These are phyloP conservation scores for Oligia fasciuncula DNA, from an alignment of 2,888 invertebrate species.

Conservation along the genomic window DNA sequence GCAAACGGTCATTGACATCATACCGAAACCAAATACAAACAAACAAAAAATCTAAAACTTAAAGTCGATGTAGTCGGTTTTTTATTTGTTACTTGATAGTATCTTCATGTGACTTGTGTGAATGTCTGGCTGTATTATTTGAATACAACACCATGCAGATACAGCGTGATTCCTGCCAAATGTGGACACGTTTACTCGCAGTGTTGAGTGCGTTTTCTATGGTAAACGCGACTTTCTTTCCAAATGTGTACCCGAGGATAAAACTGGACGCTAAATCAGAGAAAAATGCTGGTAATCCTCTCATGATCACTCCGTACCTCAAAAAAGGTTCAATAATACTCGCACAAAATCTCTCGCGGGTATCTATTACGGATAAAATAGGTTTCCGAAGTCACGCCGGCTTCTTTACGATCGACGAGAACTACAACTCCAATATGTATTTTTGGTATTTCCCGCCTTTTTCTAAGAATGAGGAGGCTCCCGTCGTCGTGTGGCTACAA, in stretches of 20 bases:
- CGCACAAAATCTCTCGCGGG: conserved; percentile 84
- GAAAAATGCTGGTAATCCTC: conserved; percentile 80
- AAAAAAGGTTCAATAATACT: conserved; percentile 85
- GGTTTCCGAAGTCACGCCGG: conserved; percentile 90
- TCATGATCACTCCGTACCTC: conserved; percentile 90
- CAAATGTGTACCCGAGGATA: conserved; percentile 81
- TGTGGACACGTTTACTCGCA: conserved; percentile 24
- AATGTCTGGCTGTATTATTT: background rate
- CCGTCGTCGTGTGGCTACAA: conserved; percentile 90
- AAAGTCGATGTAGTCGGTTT: background rate
- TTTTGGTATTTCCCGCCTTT: conserved; percentile 92
- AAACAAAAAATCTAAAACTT: background rate
- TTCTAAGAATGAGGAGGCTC: conserved; percentile 80
- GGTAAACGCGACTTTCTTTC: conserved; percentile 68
- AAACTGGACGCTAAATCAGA: conserved; percentile 70
- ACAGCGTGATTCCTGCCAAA: conserved; percentile 2
- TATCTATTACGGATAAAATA: conserved; percentile 78
- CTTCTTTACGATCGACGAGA: conserved; percentile 91
- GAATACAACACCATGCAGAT: background rate
- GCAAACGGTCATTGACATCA: conserved; percentile 8
- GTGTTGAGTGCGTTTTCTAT: conserved; percentile 33
- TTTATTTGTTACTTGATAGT: background rate
- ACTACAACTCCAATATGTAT: conserved; percentile 90
- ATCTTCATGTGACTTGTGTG: background rate
- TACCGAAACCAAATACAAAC: conserved; percentile 7